Evolutionary conservation across 2,113 vertebrate species (phyloP).

Genomic region (Sinocyclocheilus maitianheensis): DNA sequence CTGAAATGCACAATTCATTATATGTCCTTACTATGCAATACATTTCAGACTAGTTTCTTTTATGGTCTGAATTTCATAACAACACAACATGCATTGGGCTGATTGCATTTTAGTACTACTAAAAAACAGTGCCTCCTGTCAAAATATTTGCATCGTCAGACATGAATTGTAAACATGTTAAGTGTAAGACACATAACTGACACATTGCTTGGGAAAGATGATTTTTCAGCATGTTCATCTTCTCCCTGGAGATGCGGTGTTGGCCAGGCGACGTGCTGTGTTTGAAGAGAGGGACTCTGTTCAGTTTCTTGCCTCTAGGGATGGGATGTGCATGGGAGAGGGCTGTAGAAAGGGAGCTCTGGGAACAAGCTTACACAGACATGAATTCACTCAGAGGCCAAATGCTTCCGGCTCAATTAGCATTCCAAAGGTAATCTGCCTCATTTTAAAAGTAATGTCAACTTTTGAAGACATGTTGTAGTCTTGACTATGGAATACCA

Average conservation of each 20-base stretch:
- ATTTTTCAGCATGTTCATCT: slow-evolving; percentile 42
- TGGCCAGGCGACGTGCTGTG: slow-evolving; percentile 40
- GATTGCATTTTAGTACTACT: neutral
- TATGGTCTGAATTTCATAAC: neutral
- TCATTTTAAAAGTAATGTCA: neutral
- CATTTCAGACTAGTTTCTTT: neutral
- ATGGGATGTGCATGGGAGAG: slow-evolving; percentile 6
- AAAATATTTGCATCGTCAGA: neutral
- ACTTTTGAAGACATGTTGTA: neutral
- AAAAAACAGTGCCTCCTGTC: slow-evolving; percentile 24
- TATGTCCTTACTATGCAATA: neutral
- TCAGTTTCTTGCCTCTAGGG: slow-evolving; percentile 22
- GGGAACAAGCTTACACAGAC: slow-evolving; percentile 22
- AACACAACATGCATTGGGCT: neutral
- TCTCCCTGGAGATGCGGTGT: slow-evolving; percentile 43
- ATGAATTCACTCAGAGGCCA: slow-evolving; percentile 14
- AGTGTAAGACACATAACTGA: slow-evolving; percentile 18
- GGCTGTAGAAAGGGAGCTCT: neutral
- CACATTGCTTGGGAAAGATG: slow-evolving; percentile 32
- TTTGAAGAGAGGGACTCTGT: slow-evolving; percentile 48
- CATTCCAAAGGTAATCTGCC: neutral
- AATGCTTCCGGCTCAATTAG: neutral
- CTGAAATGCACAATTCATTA: neutral
- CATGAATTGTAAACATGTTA: slow-evolving; percentile 43
- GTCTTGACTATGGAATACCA: too few relatives aligned